Base-by-base conservation (phyloP, 2,888 invertebrate genomes). In the Parelbella ahira region DNA sequence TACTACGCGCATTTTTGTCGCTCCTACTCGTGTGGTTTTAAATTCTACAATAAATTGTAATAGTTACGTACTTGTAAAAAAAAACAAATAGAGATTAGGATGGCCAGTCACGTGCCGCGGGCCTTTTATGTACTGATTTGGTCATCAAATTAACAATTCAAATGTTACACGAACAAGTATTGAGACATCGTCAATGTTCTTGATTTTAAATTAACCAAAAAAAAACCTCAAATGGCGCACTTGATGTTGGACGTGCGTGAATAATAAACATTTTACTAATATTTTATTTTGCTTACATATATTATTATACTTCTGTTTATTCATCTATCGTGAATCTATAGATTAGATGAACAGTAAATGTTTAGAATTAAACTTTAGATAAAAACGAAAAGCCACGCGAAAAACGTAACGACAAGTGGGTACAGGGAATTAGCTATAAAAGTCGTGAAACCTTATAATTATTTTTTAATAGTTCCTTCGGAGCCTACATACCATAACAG, bases 131-230 rank as follows among this genome's bases (percentile, higher is more conserved):
- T 42, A 28, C 28, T 13, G 41, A 23, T 34, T 42, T 10, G 28
- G 23, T 23, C 28, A 34, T 42, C 33, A 33, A 23, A 42, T 42
- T 34, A 42, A 34, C 42, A 34, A 42, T 34, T 34, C 42, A 34
- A 42, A 42, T 42, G 34, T 28, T 21, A 34, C 23, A 15, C 34
- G 28, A 42, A 34, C 41, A 34, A 42, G 27, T 42, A 42, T 42
- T 42, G 42, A 42, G 42, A 34, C 42, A 42, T 42, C 42, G 34
- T 23, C 42, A 42, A 34, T 42, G 42, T 42, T 5, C 15, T 33
- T 42, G 28, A 42, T 28, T 34, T 34, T 42, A 34, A 34, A 42
- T 23, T n/a, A n/a, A n/a, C n/a, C n/a, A 24, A 38, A 33, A 27
- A 41, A 25, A 38, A 20, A 7, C 10, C 10, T 8, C 18, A 23